These are phyloP conservation scores for Masticophis lateralis DNA, from an alignment of 2,797 vertebrate species.

Conservation along the genomic window DNA sequence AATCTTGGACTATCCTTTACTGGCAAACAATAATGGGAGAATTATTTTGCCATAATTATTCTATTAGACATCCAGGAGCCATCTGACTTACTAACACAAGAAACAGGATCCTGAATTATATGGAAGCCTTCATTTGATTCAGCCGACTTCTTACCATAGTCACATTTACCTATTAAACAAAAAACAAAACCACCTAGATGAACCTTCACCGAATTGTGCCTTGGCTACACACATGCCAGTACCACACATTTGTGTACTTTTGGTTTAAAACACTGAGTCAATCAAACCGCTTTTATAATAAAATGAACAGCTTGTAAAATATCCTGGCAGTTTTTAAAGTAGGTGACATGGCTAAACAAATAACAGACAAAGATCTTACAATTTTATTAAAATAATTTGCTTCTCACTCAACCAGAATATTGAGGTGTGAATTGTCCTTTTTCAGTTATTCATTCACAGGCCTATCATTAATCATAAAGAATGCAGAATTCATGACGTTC, in stretches of 20 bases:
- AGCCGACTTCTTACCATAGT: not conserved
- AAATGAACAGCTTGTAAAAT: constrained; percentile 56
- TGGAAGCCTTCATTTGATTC: not conserved
- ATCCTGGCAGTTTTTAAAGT: constrained; percentile 50
- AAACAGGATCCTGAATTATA: not conserved
- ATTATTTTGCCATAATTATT: not conserved
- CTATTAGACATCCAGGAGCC: not conserved
- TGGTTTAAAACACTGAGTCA: constrained; percentile 36
- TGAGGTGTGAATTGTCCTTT: constrained; percentile 60
- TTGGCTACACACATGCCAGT: constrained; percentile 9
- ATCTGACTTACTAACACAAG: not conserved
- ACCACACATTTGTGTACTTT: not conserved
- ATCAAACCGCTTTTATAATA: constrained; percentile 37
- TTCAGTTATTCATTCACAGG: constrained; percentile 58
- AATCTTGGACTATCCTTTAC: not conserved
- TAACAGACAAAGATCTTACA: constrained; percentile 37
- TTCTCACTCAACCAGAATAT: constrained; percentile 37
- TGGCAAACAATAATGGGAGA: not conserved
- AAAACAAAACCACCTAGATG: not conserved
- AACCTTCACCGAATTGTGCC: constrained; percentile 12
- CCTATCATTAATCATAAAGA: constrained; percentile 62
- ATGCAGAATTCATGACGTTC: constrained; percentile 32
- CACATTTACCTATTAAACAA: not conserved
- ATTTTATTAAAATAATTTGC: constrained; percentile 52
- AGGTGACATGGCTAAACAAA: constrained; percentile 61